Base-by-base conservation (phyloP, 2,888 invertebrate genomes). In the Deilephila porcellus region DNA sequence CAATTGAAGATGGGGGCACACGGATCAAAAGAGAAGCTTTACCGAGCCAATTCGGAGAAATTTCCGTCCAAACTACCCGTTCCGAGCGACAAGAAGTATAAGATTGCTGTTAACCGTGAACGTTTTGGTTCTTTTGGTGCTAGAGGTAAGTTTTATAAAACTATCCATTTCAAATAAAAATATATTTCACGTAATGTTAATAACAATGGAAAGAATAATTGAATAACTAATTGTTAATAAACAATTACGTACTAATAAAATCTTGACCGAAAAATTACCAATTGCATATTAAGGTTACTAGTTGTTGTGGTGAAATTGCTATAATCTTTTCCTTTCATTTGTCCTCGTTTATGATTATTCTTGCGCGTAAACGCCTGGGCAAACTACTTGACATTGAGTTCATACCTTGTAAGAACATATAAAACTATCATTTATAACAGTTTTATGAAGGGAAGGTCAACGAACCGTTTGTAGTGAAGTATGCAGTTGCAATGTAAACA, bases 21-120 rank as follows among this genome's bases (percentile, higher is more conserved):
- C 93, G 96, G 97, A 85, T 97, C 97, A 76, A 97, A 97, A 94
- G 97, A 97, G 91, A 97, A 97, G 91, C 94, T 97, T 78, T 95
- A 96, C 84, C 95, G 96, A 85, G 95, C 96, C 80, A 95, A 95
- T 83, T 96, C 97, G 62, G 96, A 96, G 89, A 95, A 94, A 79
- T 93, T 93, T 89, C 94, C 94, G 84, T 92, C 95, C 78, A 95
- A 96, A 86, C 88, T 96, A 76, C 95, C 95, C 70, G 93, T 94
- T 78, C 95, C 95, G 71, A 95, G 91, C 80, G 95, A 95, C 77
- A 95, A 96, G 88, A 95, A 96, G 80, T 95, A 95, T 85, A 95
- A 95, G 82, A 90, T 95, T 80, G 96, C 96, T 80, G 95, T 96
- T 79, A 96, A 96, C 83, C 94, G 96, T 77, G 97, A 97, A 88